Evolutionary conservation across 2,797 vertebrate species (phyloP).

Genomic region (Arremon aurantiirostris): DNA sequence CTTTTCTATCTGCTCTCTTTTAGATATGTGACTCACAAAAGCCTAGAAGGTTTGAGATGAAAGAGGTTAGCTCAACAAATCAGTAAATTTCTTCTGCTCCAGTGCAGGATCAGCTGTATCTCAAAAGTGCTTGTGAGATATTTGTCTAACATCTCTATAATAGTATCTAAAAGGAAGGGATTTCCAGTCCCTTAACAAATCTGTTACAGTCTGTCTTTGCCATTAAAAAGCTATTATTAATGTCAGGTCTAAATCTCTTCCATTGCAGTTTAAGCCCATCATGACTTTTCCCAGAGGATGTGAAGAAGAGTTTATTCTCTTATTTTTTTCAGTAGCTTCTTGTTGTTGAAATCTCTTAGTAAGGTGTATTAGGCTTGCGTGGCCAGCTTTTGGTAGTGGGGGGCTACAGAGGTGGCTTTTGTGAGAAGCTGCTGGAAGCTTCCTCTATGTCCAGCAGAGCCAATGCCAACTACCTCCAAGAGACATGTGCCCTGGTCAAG

Average conservation of each 20-base stretch:
- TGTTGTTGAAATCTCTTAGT: not conserved
- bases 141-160: conserved; percentile 1
- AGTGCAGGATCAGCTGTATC: not conserved
- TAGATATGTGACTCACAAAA: not conserved
- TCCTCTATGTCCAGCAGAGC: not conserved
- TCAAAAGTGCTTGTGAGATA: not conserved
- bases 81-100: conserved; percentile 8
- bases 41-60: not conserved
- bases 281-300: not conserved
- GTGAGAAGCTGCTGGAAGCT: not conserved
- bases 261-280: not conserved
- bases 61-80: not conserved
- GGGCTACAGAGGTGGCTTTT: not conserved
- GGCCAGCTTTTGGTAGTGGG: not conserved
- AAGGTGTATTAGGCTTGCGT: not conserved
- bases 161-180: not conserved
- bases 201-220: not conserved
- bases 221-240: not conserved
- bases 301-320: not conserved
- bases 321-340: not conserved
- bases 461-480: too few species aligned
- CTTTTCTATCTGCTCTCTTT: not conserved
- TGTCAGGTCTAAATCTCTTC: not conserved
- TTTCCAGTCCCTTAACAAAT: not conserved
- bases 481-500: too few species aligned